A percentile compares a stretch with the other conserved stretches of the same genome.
These are phyloP conservation scores for Coregonus sp. DNA, from an alignment of 2,797 vertebrate genomes.

Conservation along the genomic window DNA sequence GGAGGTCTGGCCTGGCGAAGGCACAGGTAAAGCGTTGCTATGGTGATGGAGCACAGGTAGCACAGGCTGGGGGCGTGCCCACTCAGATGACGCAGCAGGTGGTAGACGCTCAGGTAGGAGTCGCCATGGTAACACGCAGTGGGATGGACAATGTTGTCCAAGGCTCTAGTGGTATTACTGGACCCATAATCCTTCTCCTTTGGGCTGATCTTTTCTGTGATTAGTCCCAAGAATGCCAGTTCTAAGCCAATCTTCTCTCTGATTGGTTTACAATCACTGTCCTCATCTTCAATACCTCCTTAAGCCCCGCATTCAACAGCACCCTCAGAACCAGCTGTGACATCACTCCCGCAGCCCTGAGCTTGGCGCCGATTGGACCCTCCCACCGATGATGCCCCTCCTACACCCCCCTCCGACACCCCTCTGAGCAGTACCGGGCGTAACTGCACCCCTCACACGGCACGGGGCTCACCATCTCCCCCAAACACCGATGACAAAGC, in stretches of 20 bases:
- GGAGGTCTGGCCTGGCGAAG: slow-evolving; percentile 63
- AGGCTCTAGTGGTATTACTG: slow-evolving; percentile 1
- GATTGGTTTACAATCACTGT: not conserved
- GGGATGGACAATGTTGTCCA: slow-evolving; percentile 20
- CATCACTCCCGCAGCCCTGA: slow-evolving; percentile 82
- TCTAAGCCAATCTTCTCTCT: not conserved
- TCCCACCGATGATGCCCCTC: slow-evolving; percentile 83
- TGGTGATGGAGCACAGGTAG: slow-evolving; percentile 82
- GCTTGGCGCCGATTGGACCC: slow-evolving; percentile 79
- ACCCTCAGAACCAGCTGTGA: slow-evolving; percentile 86
- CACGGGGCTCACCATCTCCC: slow-evolving; percentile 66
- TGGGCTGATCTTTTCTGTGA: not conserved
- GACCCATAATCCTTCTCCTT: not conserved
- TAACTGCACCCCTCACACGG: slow-evolving; percentile 87
- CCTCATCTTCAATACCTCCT: slow-evolving; percentile 59
- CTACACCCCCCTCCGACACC: slow-evolving; percentile 83
- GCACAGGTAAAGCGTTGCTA: slow-evolving; percentile 76
- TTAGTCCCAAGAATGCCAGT: not conserved
- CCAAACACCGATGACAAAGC: slow-evolving; percentile 87
- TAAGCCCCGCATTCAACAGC: slow-evolving; percentile 79
- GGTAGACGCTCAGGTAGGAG: slow-evolving; percentile 83
- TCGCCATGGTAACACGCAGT: slow-evolving; percentile 61
- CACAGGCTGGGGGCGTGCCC: slow-evolving; percentile 75
- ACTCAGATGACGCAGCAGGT: slow-evolving; percentile 81
- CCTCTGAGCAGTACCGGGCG: slow-evolving; percentile 82